These are phyloP conservation scores for Dorcus hopei DNA, from an alignment of 2,888 invertebrate genomes.

Conservation along the genomic window DNA sequence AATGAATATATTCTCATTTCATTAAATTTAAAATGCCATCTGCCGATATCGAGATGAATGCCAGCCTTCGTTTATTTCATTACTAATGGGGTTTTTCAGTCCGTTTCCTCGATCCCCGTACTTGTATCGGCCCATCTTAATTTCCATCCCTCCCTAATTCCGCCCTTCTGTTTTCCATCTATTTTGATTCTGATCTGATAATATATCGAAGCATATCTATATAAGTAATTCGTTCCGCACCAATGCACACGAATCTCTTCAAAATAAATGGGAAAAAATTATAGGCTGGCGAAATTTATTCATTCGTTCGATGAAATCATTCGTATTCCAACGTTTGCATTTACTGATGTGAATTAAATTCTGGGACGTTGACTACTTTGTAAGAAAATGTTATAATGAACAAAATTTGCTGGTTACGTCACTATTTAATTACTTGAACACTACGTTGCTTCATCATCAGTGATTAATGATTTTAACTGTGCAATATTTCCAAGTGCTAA, in stretches of 20 bases:
- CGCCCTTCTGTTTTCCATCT: conserved; percentile 37
- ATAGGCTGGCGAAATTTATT: too few species aligned
- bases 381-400: too few species aligned
- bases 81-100: not conserved
- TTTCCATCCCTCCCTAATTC: not conserved
- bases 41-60: not conserved
- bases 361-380: too few species aligned
- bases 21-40: not conserved
- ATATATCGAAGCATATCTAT: conserved; percentile 32
- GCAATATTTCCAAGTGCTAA: too few species aligned
- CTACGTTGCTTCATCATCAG: too few species aligned
- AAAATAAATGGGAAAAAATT: not conserved
- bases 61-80: not conserved
- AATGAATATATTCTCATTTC: too few species aligned
- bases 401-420: too few species aligned
- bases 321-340: too few species aligned
- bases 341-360: too few species aligned
- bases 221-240: conserved; percentile 32
- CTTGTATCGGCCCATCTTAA: not conserved
- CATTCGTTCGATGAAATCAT: too few species aligned
- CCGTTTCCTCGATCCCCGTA: not conserved
- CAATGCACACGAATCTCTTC: conserved; percentile 14
- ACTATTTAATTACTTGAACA: too few species aligned
- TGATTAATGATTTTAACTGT: too few species aligned
- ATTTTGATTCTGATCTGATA: conserved; percentile 40